phyloP scores from a whole-genome alignment of 2,888 invertebrate species.

The Esperia sulphurella region DNA sequence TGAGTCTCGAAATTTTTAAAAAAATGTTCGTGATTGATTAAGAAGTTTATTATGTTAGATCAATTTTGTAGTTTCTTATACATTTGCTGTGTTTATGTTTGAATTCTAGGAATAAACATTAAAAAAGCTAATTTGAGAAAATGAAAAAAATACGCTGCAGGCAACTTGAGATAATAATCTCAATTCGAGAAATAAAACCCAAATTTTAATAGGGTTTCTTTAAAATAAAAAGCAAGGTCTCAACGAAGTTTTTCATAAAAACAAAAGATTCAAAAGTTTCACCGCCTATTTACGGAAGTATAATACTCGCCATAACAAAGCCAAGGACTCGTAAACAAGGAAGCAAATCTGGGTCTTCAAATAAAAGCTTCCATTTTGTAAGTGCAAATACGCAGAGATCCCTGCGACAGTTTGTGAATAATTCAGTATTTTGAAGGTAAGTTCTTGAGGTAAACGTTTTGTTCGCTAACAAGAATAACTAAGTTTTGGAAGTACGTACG shows the following conservation, averaged over 20 bases:
- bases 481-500: neutral
- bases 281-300: neutral
- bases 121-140: too few relatives aligned
- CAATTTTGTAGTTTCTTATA: too few relatives aligned
- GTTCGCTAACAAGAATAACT: neutral
- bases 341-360: neutral
- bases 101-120: too few relatives aligned
- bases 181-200: too few relatives aligned
- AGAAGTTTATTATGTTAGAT: too few relatives aligned
- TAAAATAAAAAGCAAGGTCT: too few relatives aligned
- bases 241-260: neutral
- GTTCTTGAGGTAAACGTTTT: constrained; percentile 1
- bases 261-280: neutral
- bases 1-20: too few relatives aligned
- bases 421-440: constrained; percentile 16
- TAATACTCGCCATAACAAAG: neutral
- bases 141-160: too few relatives aligned
- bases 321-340: neutral
- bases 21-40: too few relatives aligned
- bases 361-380: neutral
- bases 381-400: constrained; percentile 1
- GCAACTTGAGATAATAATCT: too few relatives aligned
- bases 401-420: constrained; percentile 12
- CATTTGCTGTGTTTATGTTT: too few relatives aligned
- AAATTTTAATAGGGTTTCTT: too few relatives aligned